A percentile compares a stretch with the other conserved stretches of the same genome.
Evolutionary conservation across 1,140 invertebrate species (phyloP).

Genomic region (Forficula auricularia): DNA sequence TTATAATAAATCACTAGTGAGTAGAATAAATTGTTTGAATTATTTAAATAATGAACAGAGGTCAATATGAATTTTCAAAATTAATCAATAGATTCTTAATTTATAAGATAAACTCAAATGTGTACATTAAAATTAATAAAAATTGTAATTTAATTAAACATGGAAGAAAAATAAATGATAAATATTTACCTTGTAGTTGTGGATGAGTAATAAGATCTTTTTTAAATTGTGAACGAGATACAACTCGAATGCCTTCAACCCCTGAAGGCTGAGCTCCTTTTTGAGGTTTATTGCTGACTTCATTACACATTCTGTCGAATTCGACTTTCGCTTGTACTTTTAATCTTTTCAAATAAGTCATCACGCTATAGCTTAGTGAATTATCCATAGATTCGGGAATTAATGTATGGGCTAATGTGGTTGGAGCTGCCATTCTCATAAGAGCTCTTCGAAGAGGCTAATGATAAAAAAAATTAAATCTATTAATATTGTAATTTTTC

Average conservation of each 20-base stretch:
- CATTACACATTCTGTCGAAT: conserved; percentile 73
- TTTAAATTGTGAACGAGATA: conserved; percentile 42
- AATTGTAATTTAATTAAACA: too few species aligned
- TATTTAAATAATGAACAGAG: too few species aligned
- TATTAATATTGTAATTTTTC: too few species aligned
- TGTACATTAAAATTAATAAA: too few species aligned
- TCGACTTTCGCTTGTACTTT: conserved; percentile 93
- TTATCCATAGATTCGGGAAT: conserved; percentile 86
- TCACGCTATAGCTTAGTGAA: conserved; percentile 77
- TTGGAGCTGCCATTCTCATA: conserved; percentile 67
- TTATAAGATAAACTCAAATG: too few species aligned
- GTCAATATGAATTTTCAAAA: too few species aligned
- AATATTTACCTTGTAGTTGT: conserved; percentile 37
- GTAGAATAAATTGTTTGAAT: too few species aligned
- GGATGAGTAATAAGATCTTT: conserved; percentile 66
- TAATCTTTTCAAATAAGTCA: conserved; percentile 85
- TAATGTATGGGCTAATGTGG: conserved; percentile 58
- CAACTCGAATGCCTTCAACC: conserved; percentile 54
- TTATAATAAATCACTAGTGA: too few species aligned
- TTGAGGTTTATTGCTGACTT: conserved; percentile 32
- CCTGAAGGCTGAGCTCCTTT: conserved; percentile 15
- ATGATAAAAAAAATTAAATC: conserved; percentile 14
- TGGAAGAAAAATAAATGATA: too few species aligned
- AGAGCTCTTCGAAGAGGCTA: conserved; percentile 78
- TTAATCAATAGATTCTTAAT: too few species aligned